Evolutionary conservation across 2,888 invertebrate genomes (phyloP).

Genomic region (Hypolimnas misippus): DNA sequence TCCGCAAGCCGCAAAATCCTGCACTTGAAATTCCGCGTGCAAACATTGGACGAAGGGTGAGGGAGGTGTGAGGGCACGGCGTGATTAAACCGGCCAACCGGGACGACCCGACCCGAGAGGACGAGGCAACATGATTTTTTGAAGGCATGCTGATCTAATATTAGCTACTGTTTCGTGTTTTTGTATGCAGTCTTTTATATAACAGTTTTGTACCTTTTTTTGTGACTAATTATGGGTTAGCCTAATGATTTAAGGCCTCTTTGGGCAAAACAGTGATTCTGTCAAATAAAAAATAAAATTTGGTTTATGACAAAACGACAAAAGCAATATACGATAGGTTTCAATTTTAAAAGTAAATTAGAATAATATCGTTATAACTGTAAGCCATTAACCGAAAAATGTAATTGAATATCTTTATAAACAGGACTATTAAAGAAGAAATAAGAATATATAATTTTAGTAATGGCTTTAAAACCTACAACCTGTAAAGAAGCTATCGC

Average conservation of each 20-base stretch:
- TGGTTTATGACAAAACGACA: not conserved
- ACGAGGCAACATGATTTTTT: slow-evolving; percentile 20
- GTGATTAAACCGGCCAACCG: slow-evolving; percentile 72
- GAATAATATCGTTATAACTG: no score
- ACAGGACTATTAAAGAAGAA: no score
- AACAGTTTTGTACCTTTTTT: no score
- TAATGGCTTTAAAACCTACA: slow-evolving; percentile 83
- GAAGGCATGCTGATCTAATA: slow-evolving; percentile 7
- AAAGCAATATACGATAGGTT: not conserved
- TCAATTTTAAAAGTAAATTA: not conserved
- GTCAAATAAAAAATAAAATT: not conserved
- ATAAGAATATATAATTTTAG: no score
- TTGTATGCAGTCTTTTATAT: no score
- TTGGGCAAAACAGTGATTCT: no score
- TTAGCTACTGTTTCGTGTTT: not conserved
- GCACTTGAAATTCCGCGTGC: slow-evolving; percentile 66
- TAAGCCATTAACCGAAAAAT: no score
- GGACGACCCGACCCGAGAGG: slow-evolving; percentile 58
- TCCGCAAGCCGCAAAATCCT: slow-evolving; percentile 52
- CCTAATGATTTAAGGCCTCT: no score
- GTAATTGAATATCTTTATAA: no score
- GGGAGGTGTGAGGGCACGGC: slow-evolving; percentile 73
- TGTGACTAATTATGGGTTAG: no score
- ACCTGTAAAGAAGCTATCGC: slow-evolving; percentile 93
- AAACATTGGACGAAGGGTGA: slow-evolving; percentile 51